Evolutionary conservation across 2,888 invertebrate species (phyloP).

Genomic region (Barypeithes pellucidus): DNA sequence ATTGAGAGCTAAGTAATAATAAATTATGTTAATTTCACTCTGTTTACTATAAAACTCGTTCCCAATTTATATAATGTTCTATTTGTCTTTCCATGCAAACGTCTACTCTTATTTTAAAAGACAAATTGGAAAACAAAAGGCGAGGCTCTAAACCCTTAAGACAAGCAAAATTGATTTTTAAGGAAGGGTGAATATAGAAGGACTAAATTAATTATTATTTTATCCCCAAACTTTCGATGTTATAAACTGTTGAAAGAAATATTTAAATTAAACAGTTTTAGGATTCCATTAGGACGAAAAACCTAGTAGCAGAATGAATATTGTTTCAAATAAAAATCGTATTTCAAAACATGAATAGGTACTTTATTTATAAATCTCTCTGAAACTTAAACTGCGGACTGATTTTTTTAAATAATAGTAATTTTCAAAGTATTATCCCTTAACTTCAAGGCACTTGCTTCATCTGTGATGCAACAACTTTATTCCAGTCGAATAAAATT

Average conservation of each 20-base stretch:
- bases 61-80: background rate
- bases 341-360: no score
- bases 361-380: no score
- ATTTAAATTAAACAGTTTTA: background rate
- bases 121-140: conserved; percentile 6
- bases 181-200: conserved; percentile 8
- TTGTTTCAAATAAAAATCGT: no score
- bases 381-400: no score
- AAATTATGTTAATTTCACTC: background rate
- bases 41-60: background rate
- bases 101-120: background rate
- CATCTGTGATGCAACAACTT: no score
- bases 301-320: no score
- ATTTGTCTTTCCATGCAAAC: background rate
- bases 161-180: conserved; percentile 4
- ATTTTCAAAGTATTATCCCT: no score
- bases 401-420: no score
- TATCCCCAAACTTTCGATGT: background rate
- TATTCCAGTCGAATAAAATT: no score
- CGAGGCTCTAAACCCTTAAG: background rate
- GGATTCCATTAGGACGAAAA: background rate
- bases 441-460: no score
- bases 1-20: no score
- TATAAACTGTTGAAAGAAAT: no score
- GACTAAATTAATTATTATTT: conserved; percentile 1